phyloP scores from a whole-genome alignment of 2,113 vertebrate species.

The Urocolius indicus region DNA sequence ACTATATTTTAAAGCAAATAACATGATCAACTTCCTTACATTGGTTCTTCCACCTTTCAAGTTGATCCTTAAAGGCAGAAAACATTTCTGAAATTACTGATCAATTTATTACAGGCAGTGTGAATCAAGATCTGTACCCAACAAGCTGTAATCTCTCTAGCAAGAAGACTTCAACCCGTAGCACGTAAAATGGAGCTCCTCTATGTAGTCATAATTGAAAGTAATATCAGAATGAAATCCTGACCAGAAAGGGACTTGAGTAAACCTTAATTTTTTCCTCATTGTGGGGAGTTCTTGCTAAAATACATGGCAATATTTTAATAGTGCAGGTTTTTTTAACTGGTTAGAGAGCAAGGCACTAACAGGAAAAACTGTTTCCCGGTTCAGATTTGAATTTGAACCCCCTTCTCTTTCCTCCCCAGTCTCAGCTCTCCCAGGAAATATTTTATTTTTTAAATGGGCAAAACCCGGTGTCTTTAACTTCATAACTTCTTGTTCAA shows the following conservation, averaged over 20 bases:
- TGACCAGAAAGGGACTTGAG: not conserved
- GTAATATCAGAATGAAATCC: not conserved
- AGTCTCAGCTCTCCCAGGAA: not conserved
- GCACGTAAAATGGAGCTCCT: not conserved
- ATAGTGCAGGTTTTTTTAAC: not conserved
- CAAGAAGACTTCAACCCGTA: not conserved
- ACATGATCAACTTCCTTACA: not conserved
- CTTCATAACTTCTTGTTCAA: constrained; percentile 39
- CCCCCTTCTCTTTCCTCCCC: not conserved
- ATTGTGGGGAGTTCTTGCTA: not conserved
- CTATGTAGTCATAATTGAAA: not conserved
- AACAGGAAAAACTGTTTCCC: not conserved
- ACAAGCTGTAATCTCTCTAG: not conserved
- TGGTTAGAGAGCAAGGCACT: not conserved
- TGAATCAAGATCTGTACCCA: not conserved
- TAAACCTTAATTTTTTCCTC: not conserved
- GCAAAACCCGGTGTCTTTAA: constrained; percentile 13
- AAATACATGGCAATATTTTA: not conserved
- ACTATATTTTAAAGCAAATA: not conserved
- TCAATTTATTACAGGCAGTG: not conserved
- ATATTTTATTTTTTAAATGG: constrained; percentile 40
- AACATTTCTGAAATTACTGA: not conserved
- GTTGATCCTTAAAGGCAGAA: not conserved
- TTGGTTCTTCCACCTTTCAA: not conserved
- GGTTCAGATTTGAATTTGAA: not conserved